These are phyloP conservation scores for Pogonophryne albipinna DNA, from an alignment of 2,797 vertebrate species.

Conservation along the genomic window DNA sequence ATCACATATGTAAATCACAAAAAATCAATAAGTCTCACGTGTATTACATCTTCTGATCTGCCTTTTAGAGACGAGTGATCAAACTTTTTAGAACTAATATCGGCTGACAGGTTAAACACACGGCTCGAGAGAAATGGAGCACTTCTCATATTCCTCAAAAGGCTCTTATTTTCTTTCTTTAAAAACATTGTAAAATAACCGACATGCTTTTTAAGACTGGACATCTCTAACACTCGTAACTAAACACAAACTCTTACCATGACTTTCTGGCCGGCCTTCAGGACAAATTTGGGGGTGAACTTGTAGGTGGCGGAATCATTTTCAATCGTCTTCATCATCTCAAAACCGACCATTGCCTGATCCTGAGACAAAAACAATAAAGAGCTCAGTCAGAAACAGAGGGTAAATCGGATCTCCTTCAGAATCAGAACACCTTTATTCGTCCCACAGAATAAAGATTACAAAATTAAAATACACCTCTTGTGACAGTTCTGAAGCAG, in stretches of 20 bases:
- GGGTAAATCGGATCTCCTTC: fast-evolving
- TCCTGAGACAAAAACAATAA: constrained; percentile 80
- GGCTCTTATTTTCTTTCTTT: background rate
- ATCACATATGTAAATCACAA: too few relatives aligned
- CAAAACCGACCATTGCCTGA: constrained; percentile 93
- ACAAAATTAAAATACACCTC: too few relatives aligned
- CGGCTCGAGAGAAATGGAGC: too few relatives aligned
- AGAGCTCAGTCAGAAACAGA: background rate
- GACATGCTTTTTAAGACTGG: background rate
- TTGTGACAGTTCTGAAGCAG: too few relatives aligned
- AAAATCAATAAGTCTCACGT: too few relatives aligned
- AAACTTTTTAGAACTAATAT: too few relatives aligned
- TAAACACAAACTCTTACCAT: constrained; percentile 83
- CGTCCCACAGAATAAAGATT: too few relatives aligned
- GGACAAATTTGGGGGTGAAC: constrained; percentile 91
- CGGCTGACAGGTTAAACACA: too few relatives aligned
- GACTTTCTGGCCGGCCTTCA: constrained; percentile 93
- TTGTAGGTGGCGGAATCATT: constrained; percentile 87
- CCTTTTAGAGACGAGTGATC: too few relatives aligned
- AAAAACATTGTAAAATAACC: background rate
- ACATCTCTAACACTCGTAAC: background rate
- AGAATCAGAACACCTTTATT: too few relatives aligned
- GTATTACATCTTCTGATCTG: too few relatives aligned
- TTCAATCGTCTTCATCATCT: constrained; percentile 88
- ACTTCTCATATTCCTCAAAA: too few relatives aligned